Percentiles rank a stretch among this genome's conserved stretches.
Evolutionary conservation across 2,113 vertebrate genomes (phyloP).

Genomic region (Nerophis lumbriciformis): DNA sequence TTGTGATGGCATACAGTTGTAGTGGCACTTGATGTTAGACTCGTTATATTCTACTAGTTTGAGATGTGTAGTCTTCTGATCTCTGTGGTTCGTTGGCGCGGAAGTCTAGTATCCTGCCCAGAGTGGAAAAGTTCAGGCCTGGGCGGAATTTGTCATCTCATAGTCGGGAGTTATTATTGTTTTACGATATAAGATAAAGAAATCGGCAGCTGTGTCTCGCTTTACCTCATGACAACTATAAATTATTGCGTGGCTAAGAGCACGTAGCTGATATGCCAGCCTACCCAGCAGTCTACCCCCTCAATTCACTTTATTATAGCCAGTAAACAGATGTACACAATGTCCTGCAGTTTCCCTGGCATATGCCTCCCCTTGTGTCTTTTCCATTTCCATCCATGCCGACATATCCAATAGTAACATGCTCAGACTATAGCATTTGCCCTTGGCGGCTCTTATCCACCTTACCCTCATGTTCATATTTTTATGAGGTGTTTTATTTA

Average conservation of each 20-base stretch:
- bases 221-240: background rate
- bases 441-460: constrained; percentile 39
- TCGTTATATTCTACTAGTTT: background rate
- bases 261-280: constrained; percentile 47
- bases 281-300: constrained; percentile 7
- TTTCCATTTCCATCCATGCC: constrained; percentile 6
- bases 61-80: background rate
- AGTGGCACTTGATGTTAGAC: background rate
- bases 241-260: constrained; percentile 29
- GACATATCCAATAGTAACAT: constrained; percentile 15
- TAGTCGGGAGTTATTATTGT: background rate
- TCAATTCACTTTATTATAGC: constrained; percentile 27
- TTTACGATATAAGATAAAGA: constrained; percentile 1
- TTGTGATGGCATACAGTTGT: too few relatives aligned
- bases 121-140: background rate
- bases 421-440: constrained; percentile 6
- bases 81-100: background rate
- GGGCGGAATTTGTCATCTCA: background rate
- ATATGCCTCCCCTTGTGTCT: background rate
- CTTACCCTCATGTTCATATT: constrained; percentile 33
- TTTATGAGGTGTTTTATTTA: constrained; percentile 27
- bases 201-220: background rate
- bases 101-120: background rate
- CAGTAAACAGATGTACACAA: constrained; percentile 26
- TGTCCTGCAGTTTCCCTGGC: constrained; percentile 1